A percentile compares a stretch with the other conserved stretches of the same genome.
phyloP scores from a whole-genome alignment of 2,888 invertebrate species.

The Leistus spinibarbis region DNA sequence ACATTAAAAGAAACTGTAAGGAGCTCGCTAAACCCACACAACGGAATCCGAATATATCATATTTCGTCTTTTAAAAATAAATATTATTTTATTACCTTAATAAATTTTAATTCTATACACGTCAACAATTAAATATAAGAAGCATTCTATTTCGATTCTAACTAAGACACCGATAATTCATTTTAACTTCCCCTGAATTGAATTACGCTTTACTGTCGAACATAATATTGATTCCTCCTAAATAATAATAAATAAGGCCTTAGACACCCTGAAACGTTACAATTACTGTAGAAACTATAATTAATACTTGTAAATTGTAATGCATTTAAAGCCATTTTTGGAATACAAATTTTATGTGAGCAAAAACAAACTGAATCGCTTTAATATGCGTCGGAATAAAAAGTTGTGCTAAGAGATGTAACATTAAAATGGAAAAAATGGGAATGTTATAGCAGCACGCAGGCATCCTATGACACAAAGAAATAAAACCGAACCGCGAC shows the following conservation, averaged over 20 bases:
- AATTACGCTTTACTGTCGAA: no score
- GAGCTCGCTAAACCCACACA: neutral
- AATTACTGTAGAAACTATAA: no score
- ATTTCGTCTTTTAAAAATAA: neutral
- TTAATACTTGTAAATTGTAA: neutral
- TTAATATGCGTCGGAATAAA: slow-evolving; percentile 12
- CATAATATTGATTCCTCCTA: no score
- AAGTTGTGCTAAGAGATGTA: slow-evolving; percentile 10
- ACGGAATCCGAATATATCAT: neutral
- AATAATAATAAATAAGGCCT: no score
- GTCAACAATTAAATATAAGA: neutral
- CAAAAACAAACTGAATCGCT: slow-evolving; percentile 20
- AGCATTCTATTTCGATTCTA: no score
- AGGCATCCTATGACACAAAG: slow-evolving; percentile 9
- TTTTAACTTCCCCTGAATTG: no score
- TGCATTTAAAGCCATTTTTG: slow-evolving; percentile 13
- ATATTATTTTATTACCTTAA: neutral
- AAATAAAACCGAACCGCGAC: slow-evolving; percentile 25
- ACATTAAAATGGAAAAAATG: slow-evolving; percentile 10
- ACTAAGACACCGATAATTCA: no score
- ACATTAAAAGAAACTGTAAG: neutral
- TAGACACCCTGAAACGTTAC: no score
- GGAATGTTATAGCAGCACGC: slow-evolving; percentile 11
- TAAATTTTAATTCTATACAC: neutral
- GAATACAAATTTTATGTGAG: neutral